These are phyloP conservation scores for Actenoides lindsayi DNA, from an alignment of 2,113 vertebrate species.

Conservation along the genomic window DNA sequence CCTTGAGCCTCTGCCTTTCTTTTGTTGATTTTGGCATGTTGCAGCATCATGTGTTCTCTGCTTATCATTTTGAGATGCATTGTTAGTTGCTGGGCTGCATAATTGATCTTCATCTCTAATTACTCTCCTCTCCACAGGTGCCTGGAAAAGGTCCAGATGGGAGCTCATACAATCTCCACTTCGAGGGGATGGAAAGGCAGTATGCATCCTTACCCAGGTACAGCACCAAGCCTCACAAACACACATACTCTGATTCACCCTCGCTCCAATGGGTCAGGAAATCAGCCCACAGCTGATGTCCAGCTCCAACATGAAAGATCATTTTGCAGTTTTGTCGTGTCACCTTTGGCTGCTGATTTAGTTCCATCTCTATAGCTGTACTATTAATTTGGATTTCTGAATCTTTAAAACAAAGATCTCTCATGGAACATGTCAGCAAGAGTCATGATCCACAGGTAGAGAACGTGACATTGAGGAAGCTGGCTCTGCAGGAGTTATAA, in stretches of 20 bases:
- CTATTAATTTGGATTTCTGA: conserved; percentile 68
- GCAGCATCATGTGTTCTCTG: conserved; percentile 61
- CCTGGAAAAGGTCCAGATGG: conserved; percentile 84
- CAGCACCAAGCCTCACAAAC: not conserved
- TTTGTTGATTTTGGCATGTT: conserved; percentile 70
- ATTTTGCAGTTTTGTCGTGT: conserved; percentile 39
- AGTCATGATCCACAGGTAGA: conserved; percentile 57
- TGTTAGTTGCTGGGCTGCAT: conserved; percentile 72
- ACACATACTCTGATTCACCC: not conserved
- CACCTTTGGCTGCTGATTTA: conserved; percentile 49
- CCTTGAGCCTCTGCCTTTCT: conserved; percentile 53
- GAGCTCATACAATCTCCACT: conserved; percentile 72
- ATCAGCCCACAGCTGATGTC: conserved; percentile 39
- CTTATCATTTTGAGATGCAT: conserved; percentile 71
- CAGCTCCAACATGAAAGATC: not conserved
- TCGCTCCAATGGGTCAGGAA: not conserved
- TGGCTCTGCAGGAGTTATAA: conserved; percentile 31
- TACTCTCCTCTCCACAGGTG: conserved; percentile 82
- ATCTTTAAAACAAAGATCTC: conserved; percentile 43
- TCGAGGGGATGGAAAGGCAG: conserved; percentile 85
- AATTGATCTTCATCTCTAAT: conserved; percentile 79
- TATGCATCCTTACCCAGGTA: conserved; percentile 88
- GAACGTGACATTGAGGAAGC: conserved; percentile 57
- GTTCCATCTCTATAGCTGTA: conserved; percentile 51
- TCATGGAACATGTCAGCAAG: conserved; percentile 68